Conservation (phyloP, 53 echinoderm and acorn worm genomes). For the Arbacia lixula region DNA sequence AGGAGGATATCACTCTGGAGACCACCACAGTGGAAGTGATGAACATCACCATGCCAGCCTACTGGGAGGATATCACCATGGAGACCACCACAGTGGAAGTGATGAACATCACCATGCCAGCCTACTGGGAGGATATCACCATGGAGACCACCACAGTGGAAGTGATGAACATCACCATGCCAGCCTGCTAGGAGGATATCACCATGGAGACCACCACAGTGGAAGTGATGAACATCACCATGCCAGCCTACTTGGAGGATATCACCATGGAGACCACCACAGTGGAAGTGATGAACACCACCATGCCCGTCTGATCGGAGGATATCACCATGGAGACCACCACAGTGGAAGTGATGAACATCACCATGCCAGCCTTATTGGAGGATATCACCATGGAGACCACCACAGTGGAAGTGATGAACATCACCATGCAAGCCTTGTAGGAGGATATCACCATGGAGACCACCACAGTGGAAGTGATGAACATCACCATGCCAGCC, state of each 20-base stretch:
- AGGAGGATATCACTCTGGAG: neutral
- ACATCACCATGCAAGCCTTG: slow-evolving; percentile 37
- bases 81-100: slow-evolving; percentile 9
- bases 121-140: neutral
- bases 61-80: slow-evolving; percentile 20
- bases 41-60: slow-evolving; percentile 1
- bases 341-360: slow-evolving; percentile 56
- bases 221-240: slow-evolving; percentile 50
- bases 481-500: slow-evolving; percentile 23
- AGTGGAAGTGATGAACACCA: slow-evolving; percentile 45
- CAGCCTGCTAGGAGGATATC: slow-evolving; percentile 35
- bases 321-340: slow-evolving; percentile 21
- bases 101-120: slow-evolving; percentile 11
- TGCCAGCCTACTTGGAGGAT: neutral
- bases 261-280: slow-evolving; percentile 26
- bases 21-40: slow-evolving; percentile 15
- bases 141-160: slow-evolving; percentile 42
- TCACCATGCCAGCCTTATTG: slow-evolving; percentile 9
- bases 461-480: slow-evolving; percentile 33
- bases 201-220: slow-evolving; percentile 48
- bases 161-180: slow-evolving; percentile 39
- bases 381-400: slow-evolving; percentile 24
- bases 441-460: slow-evolving; percentile 30
- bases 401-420: slow-evolving; percentile 39
- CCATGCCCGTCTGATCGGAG: slow-evolving; percentile 12